Percentiles rank a stretch among this genome's conserved stretches.
phyloP scores from a whole-genome alignment of 2,797 vertebrate genomes.

The Danio albolineatus region DNA sequence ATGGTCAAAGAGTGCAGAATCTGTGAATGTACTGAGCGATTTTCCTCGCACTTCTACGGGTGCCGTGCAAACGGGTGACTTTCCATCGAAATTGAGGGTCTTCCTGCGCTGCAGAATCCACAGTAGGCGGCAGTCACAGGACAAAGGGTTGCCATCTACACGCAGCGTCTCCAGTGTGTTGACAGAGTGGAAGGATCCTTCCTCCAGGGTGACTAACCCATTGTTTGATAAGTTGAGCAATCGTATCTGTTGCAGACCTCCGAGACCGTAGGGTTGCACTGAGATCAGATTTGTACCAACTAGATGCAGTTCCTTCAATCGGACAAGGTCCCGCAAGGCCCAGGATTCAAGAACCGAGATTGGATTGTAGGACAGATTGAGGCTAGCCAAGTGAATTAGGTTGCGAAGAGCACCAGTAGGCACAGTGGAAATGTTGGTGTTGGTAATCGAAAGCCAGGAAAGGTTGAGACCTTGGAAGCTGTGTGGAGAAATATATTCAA shows the following conservation, averaged over 20 bases:
- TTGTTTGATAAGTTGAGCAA: conserved; percentile 95
- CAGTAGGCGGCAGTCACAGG: conserved; percentile 95
- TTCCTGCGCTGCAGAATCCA: conserved; percentile 97
- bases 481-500: conserved; percentile 89
- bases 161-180: conserved; percentile 93
- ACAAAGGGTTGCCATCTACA: conserved; percentile 92
- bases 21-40: conserved; percentile 87
- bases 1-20: conserved; percentile 93
- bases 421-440: conserved; percentile 94
- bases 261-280: conserved; percentile 91
- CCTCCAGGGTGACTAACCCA: conserved; percentile 89
- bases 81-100: conserved; percentile 93
- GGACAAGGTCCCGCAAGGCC: conserved; percentile 89
- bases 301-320: conserved; percentile 93
- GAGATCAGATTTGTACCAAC: conserved; percentile 85
- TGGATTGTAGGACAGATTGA: conserved; percentile 95
- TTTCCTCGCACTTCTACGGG: conserved; percentile 90
- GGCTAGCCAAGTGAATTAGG: conserved; percentile 88
- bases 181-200: conserved; percentile 92
- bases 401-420: conserved; percentile 90
- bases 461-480: conserved; percentile 94
- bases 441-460: conserved; percentile 92
- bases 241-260: conserved; percentile 91
- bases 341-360: conserved; percentile 90
- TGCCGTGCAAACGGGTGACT: conserved; percentile 86